These are phyloP conservation scores for Tonatia bakeri DNA, from an alignment of 2,113 vertebrate genomes.

Conservation along the genomic window DNA sequence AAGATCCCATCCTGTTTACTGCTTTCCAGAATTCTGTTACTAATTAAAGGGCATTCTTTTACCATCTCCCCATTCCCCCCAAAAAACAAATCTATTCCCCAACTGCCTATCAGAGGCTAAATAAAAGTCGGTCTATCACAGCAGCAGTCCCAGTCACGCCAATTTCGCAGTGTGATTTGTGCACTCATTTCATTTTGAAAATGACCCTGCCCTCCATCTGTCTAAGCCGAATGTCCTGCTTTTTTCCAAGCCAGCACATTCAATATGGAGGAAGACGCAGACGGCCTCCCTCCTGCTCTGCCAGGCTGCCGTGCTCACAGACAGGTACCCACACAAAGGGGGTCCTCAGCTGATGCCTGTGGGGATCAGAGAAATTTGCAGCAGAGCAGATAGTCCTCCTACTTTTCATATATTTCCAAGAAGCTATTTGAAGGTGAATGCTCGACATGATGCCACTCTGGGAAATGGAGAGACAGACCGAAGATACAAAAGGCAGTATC, in stretches of 20 bases:
- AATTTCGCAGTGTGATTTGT: conserved; percentile 73
- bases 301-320: not conserved
- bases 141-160: conserved; percentile 55
- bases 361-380: not conserved
- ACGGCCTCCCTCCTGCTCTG: not conserved
- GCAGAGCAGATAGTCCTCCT: not conserved
- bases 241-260: conserved; percentile 64
- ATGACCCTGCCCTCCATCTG: conserved; percentile 78
- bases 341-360: not conserved
- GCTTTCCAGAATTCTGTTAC: conserved; percentile 62
- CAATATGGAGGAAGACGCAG: conserved; percentile 31
- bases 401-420: not conserved
- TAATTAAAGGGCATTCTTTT: conserved; percentile 57
- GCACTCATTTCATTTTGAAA: conserved; percentile 74
- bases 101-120: conserved; percentile 62
- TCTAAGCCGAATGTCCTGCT: conserved; percentile 65
- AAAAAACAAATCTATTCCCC: conserved; percentile 23
- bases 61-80: not conserved
- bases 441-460: not conserved
- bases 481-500: conserved; percentile 18
- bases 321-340: not conserved
- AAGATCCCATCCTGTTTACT: conserved; percentile 29
- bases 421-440: conserved; percentile 33
- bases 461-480: not conserved
- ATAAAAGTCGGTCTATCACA: conserved; percentile 59